Evolutionary conservation across 2,888 invertebrate genomes (phyloP), one percentile per base, ranked within the genome.

Genomic region (Taenaris catops): DNA sequence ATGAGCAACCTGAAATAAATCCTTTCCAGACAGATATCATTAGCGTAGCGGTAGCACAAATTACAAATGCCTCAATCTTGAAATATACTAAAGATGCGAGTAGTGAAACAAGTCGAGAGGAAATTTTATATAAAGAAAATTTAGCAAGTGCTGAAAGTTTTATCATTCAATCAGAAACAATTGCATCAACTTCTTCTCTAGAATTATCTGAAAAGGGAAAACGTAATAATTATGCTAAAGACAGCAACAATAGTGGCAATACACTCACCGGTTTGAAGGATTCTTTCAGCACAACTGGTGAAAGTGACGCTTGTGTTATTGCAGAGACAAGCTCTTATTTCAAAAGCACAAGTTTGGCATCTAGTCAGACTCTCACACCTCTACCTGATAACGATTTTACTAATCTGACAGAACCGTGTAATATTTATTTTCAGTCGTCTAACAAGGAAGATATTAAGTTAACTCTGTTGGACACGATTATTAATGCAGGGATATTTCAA

Each of bases 31-130:
- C 49, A 19, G 62, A 70, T 23, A 24, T 66, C 0, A 53, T 74
- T 1, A 73, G 65, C 36, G 55, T 71, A 1, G 58, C 68, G 17
- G 45, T 72, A 21, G 69, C 70, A n/a, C 56, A 68, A 12, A 47
- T 67, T 10, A 56, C 53, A 26, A 58, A 59, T 12, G 34, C 44
- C 19, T 33, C 48, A 21, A 46, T 46, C 29, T 39, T 49, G 20
- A 33, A 25, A 7, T 42, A 33, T 17, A 45, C 39, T n/a, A 43
- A 42, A 17, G 37, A 47, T 17, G 26, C 20, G 10, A 10, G n/a
- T 14, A 26, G 14, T 8, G 21, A 17, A 12, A 23, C 39, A 8
- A 51, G 39, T 10, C 38, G 25, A 25, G 48, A 60, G 6, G 45
- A 20, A 9, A 26, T 46, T n/a, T 10, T 36, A 6, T 31, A 41